Evolutionary conservation across 2,113 vertebrate species (phyloP).

Genomic region (Crocuta crocuta): DNA sequence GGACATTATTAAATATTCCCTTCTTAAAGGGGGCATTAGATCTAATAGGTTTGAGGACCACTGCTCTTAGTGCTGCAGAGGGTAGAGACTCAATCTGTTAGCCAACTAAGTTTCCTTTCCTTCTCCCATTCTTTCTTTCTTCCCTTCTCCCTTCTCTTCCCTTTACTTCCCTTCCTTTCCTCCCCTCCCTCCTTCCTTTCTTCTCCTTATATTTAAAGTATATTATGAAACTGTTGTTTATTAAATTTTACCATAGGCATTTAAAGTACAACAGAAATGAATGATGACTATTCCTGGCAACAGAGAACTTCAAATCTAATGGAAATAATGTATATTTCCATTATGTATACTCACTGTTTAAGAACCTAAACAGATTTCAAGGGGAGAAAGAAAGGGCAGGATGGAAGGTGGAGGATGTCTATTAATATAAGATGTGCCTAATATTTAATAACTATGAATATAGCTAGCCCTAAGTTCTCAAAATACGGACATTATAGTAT

Average conservation of each 20-base stretch:
- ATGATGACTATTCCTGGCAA: not conserved
- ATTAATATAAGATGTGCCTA: not conserved
- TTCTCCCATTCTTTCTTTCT: not conserved
- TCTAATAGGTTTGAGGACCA: not conserved
- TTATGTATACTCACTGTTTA: not conserved
- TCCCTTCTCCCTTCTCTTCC: not conserved
- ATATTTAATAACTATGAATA: not conserved
- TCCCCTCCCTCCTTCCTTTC: not conserved
- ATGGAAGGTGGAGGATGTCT: not conserved
- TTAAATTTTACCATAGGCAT: not conserved
- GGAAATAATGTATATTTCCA: not conserved
- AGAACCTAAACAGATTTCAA: not conserved
- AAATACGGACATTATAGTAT: not conserved
- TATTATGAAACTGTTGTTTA: not conserved
- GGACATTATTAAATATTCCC: not conserved
- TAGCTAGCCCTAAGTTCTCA: not conserved
- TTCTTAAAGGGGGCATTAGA: not conserved
- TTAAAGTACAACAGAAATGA: not conserved
- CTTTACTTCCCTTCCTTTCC: fast-evolving
- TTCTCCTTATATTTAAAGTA: not conserved
- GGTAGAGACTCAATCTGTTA: not conserved
- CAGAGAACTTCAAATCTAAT: not conserved
- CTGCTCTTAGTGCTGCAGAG: not conserved
- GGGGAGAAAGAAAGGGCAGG: not conserved
- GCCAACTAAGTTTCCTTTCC: not conserved